phyloP scores from a whole-genome alignment of 1,140 invertebrate species.

The Bombus impatiens region DNA sequence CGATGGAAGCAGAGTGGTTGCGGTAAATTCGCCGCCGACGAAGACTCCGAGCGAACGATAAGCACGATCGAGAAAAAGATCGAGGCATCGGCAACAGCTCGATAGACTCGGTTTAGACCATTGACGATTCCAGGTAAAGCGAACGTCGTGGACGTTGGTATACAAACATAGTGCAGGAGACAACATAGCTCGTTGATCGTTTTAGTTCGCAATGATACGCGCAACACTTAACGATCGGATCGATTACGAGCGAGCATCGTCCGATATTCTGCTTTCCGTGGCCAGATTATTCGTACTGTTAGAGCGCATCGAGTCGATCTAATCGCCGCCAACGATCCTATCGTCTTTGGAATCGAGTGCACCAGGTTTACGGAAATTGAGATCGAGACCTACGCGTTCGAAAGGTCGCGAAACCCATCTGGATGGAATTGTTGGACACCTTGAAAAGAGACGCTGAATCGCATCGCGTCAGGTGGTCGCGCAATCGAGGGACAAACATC shows the following conservation, averaged over 20 bases:
- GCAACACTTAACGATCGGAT: slow-evolving; percentile 15
- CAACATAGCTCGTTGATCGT: neutral
- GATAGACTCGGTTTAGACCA: slow-evolving; percentile 2
- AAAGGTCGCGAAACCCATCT: neutral
- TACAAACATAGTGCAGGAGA: neutral
- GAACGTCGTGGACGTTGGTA: neutral
- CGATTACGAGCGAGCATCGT: neutral
- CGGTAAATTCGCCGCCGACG: neutral
- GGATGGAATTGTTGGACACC: neutral
- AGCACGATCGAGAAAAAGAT: slow-evolving; percentile 23
- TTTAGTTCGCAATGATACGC: slow-evolving; percentile 36
- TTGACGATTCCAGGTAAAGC: slow-evolving; percentile 45
- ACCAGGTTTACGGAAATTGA: neutral
- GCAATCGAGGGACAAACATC: neutral
- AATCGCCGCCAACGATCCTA: too few species aligned
- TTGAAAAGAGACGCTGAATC: neutral
- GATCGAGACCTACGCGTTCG: neutral
- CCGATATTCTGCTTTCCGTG: neutral
- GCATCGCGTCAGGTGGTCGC: too few species aligned
- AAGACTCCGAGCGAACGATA: neutral
- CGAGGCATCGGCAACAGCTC: neutral
- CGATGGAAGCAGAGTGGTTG: neutral
- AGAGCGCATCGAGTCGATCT: neutral
- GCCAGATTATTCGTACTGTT: too few species aligned
- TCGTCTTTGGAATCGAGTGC: neutral